phyloP scores from a whole-genome alignment of 2,888 invertebrate species.

The Sarcophaga subvicina region DNA sequence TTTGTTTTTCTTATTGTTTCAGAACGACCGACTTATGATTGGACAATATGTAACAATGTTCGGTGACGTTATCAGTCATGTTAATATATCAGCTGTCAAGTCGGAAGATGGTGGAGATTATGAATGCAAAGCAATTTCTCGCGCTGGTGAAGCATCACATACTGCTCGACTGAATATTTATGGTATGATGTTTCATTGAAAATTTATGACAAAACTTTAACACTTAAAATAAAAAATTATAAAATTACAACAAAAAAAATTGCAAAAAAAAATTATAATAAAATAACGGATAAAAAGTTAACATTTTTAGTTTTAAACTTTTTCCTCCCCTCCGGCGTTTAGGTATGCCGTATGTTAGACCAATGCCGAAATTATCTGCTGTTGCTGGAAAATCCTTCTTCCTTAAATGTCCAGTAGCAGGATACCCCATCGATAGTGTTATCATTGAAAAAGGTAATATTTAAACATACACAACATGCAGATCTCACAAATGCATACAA shows the following conservation, averaged over 20 bases:
- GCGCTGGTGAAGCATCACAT: constrained; percentile 89
- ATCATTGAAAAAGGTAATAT: constrained; percentile 92
- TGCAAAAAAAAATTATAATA: too few species aligned
- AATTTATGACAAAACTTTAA: constrained; percentile 55
- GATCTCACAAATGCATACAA: background rate
- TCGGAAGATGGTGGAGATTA: constrained; percentile 95
- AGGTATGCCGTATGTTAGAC: constrained; percentile 91
- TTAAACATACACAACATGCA: background rate
- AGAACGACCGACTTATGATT: constrained; percentile 89
- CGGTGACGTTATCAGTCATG: constrained; percentile 95
- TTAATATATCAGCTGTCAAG: constrained; percentile 92
- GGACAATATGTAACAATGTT: constrained; percentile 95
- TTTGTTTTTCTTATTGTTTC: constrained; percentile 57
- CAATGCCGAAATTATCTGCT: constrained; percentile 92
- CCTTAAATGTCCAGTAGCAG: constrained; percentile 94
- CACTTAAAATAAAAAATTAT: too few species aligned
- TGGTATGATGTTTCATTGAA: constrained; percentile 82
- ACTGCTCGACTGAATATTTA: constrained; percentile 94
- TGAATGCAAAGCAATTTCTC: constrained; percentile 91
- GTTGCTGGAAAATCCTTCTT: constrained; percentile 91
- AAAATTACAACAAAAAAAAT: too few species aligned
- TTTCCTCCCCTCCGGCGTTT: constrained; percentile 1
- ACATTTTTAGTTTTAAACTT: too few species aligned
- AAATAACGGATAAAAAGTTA: too few species aligned
- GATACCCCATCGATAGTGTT: constrained; percentile 92